phyloP scores from a whole-genome alignment of 2,113 vertebrate species.

The Hirundichthys speculiger region DNA sequence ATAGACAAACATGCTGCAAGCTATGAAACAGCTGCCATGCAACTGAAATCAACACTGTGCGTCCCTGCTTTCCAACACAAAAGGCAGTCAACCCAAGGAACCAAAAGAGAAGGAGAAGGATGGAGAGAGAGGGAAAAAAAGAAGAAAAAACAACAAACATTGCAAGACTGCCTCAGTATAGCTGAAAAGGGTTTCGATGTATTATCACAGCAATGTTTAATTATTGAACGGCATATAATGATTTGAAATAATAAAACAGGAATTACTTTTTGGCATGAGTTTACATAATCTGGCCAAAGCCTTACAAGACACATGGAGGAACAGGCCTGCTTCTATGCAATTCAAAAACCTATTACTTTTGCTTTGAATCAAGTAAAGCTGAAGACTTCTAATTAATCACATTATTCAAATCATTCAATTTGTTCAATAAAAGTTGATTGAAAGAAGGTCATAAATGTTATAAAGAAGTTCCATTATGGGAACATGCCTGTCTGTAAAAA shows the following conservation, averaged over 20 bases:
- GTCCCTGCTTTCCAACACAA: conserved; percentile 67
- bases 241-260: conserved; percentile 69
- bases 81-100: conserved; percentile 67
- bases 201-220: conserved; percentile 70
- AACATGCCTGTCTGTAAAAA: too few species aligned
- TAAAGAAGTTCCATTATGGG: too few species aligned
- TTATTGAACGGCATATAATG: conserved; percentile 55
- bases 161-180: conserved; percentile 56
- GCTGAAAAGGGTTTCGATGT: conserved; percentile 78
- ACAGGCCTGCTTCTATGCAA: conserved; percentile 18
- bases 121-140: conserved; percentile 14
- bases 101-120: conserved; percentile 44
- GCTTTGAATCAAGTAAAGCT: neutral
- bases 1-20: conserved; percentile 77
- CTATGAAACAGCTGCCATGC: conserved; percentile 74
- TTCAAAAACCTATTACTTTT: conserved; percentile 1
- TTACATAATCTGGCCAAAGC: conserved; percentile 38
- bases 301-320: conserved; percentile 32
- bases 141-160: conserved; percentile 69
- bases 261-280: conserved; percentile 34
- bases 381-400: neutral
- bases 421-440: neutral
- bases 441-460: neutral
- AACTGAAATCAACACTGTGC: conserved; percentile 76
- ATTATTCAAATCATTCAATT: neutral